Percentiles rank a stretch among this genome's conserved stretches.
Conservation (phyloP, 2,888 invertebrate genomes). For the Chouioia cunea region DNA sequence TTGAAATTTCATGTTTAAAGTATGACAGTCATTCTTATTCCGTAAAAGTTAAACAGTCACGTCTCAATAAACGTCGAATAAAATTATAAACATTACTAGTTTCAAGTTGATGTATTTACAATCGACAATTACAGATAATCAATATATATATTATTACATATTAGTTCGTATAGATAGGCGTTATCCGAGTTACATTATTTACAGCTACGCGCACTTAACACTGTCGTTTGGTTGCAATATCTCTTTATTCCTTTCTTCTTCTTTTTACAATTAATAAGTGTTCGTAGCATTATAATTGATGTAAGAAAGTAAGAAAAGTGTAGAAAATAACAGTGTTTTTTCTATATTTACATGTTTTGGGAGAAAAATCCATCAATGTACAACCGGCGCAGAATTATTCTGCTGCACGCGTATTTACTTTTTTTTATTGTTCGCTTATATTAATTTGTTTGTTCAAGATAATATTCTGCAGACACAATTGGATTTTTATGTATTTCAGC, state of each 20-base stretch:
- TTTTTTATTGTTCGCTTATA: constrained; percentile 9
- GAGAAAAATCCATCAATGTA: constrained; percentile 11
- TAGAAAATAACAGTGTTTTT: constrained; percentile 43
- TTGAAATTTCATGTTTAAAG: too few species aligned
- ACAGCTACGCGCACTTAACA: not conserved
- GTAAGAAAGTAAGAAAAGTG: constrained; percentile 48
- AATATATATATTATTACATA: not conserved
- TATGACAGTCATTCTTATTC: too few species aligned
- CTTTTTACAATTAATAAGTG: constrained; percentile 42
- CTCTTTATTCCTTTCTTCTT: constrained; percentile 24
- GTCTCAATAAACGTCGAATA: not conserved
- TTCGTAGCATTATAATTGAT: constrained; percentile 37
- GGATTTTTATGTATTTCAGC: not conserved
- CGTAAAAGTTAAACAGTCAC: too few species aligned
- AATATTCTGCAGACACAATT: not conserved
- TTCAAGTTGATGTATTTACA: too few species aligned
- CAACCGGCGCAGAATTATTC: constrained; percentile 9
- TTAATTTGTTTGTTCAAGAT: constrained; percentile 7
- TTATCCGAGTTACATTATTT: too few species aligned
- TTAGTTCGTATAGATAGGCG: not conserved
- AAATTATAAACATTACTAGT: too few species aligned
- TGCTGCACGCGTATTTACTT: constrained; percentile 8
- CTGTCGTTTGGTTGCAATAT: not conserved
- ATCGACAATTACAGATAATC: too few species aligned
- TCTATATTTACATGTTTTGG: constrained; percentile 45